Evolutionary conservation across 2,797 vertebrate genomes (phyloP).

Genomic region (Amazona ochrocephala): DNA sequence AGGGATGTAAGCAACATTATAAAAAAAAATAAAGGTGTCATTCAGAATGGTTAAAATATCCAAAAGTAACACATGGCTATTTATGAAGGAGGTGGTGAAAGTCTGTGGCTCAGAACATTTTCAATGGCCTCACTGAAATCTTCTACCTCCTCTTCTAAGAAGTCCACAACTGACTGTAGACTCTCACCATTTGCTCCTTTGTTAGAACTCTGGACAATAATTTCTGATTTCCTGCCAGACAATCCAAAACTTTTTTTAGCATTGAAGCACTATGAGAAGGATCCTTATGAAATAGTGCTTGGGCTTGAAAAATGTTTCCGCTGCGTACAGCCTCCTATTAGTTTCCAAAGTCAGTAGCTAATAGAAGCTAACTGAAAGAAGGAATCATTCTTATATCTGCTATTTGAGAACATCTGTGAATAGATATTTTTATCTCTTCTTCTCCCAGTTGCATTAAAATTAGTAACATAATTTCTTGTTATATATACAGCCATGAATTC

Average conservation of each 20-base stretch:
- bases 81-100: not conserved
- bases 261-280: not conserved
- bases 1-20: not conserved
- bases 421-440: conserved; percentile 45
- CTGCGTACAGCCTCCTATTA: not conserved
- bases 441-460: conserved; percentile 8
- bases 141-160: not conserved
- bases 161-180: not conserved
- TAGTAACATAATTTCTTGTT: conserved; percentile 33
- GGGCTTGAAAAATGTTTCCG: not conserved
- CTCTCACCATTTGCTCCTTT: not conserved
- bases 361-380: not conserved
- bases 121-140: not conserved
- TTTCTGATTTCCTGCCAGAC: not conserved
- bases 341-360: conserved; percentile 21
- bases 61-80: not conserved
- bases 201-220: not conserved
- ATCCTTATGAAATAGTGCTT: not conserved
- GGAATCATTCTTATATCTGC: not conserved
- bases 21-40: not conserved
- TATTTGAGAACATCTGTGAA: conserved; percentile 38
- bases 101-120: not conserved
- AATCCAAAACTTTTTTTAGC: not conserved
- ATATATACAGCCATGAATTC: not conserved
- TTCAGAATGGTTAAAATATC: not conserved